Evolutionary conservation across 2,113 vertebrate genomes (phyloP).

Genomic region (Tympanuchus pallidicinctus): DNA sequence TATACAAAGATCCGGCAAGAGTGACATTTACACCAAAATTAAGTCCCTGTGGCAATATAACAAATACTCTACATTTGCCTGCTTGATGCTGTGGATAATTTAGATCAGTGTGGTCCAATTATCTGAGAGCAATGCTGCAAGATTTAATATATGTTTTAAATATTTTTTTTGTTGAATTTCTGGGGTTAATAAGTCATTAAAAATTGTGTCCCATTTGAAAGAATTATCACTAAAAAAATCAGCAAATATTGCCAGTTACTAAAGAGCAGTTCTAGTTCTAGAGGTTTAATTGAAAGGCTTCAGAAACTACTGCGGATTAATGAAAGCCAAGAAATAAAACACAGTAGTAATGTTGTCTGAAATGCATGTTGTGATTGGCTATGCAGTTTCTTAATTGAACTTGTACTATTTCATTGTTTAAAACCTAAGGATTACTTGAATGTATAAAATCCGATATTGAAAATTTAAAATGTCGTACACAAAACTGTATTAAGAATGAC

Average conservation of each 20-base stretch:
- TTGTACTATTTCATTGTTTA: neutral
- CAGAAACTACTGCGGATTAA: neutral
- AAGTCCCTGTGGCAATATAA: conserved; percentile 74
- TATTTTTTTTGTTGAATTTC: conserved; percentile 71
- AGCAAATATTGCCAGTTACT: neutral
- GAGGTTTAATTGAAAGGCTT: neutral
- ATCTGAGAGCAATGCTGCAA: conserved; percentile 66
- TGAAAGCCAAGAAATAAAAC: neutral
- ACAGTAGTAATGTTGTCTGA: neutral
- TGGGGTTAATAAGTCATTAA: conserved; percentile 59
- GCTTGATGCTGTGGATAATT: conserved; percentile 71
- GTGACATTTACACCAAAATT: conserved; percentile 77
- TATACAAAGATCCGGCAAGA: conserved; percentile 78
- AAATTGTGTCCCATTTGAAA: neutral
- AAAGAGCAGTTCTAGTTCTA: neutral
- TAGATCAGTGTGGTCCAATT: conserved; percentile 73
- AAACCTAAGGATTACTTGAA: neutral
- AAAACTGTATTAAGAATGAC: neutral
- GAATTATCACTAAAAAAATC: neutral
- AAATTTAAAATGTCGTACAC: neutral
- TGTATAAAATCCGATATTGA: neutral
- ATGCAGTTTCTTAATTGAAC: neutral
- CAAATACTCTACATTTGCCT: conserved; percentile 74
- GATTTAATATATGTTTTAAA: conserved; percentile 62
- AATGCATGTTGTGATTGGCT: neutral